Evolutionary conservation across 92 coral and sea anemone species (phyloP), one percentile per base, ranked within the genome.

Genomic region (Umimayanthus kanabou): DNA sequence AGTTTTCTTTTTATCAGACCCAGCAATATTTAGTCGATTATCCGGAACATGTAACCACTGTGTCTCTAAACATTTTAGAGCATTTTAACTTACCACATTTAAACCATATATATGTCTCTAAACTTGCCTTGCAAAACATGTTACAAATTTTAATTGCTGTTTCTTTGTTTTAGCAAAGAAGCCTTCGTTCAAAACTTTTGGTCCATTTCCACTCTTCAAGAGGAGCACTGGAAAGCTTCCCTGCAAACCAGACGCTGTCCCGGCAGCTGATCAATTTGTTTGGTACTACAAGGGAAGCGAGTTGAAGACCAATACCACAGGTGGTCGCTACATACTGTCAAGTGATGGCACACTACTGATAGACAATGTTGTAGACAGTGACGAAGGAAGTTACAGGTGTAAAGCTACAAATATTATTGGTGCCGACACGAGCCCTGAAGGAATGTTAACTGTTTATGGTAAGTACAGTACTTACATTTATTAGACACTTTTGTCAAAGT

Each of bases 161-260:
- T 76, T 69, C 26, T 69, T 42, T 61, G n/a, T 61, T 82, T 50
- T 77, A 96, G 98, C 94, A 30, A 84, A 85, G 73, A 57, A 80
- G 30, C 98, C 98, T 40, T 58, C 81, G 13, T 95, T 96, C 82
- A 39, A 49, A 37, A 49, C 49, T 18, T 90, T 92, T 89, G 98
- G 98, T 18, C 97, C 97, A 4, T 91, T 95, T 78, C 89, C 92
- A 85, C 73, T 96, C 22, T 96, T 96, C 86, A 80, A 91, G 25
- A 90, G 73, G 0, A 92, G 89, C 20, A 66, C 80, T 39, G 98
- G 94, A 22, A 79, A 43, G 5, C 80, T 94, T 25, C 70, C 88
- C 23, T 95, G 98, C 64, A 50, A 92, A 22, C 93, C 98, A 16
- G 91, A 95, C 58, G 98, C 98, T 0, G 98, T 95, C 0, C 98